phyloP scores from a whole-genome alignment of 2,888 invertebrate genomes.

The Drosophila nigricruria region DNA sequence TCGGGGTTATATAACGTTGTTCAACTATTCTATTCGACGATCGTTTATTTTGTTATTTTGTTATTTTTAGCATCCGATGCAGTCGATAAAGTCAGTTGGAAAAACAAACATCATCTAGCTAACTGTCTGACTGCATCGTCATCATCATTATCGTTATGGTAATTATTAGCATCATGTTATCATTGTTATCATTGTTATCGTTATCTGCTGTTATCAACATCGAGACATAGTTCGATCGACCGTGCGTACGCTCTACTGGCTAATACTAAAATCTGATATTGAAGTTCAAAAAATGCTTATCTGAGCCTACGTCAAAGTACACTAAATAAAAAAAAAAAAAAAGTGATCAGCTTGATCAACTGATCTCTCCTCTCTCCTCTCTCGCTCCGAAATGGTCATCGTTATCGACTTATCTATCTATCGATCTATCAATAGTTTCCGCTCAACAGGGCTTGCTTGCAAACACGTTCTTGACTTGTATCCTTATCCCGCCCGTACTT shows the following conservation, averaged over 20 bases:
- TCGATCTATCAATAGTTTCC: background rate
- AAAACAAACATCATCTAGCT: background rate
- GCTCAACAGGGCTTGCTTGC: background rate
- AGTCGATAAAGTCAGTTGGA: background rate
- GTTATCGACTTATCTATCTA: background rate
- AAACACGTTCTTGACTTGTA: slow-evolving; percentile 4
- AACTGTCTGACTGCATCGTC: slow-evolving; percentile 21
- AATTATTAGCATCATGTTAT: slow-evolving; percentile 9
- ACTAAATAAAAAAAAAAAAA: slow-evolving; percentile 23
- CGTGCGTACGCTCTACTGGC: slow-evolving; percentile 42
- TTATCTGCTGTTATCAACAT: slow-evolving; percentile 26
- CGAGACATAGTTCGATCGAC: slow-evolving; percentile 31
- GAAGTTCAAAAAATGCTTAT: slow-evolving; percentile 63
- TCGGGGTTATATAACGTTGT: background rate
- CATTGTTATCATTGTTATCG: slow-evolving; percentile 4
- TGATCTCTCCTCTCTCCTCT: no score
- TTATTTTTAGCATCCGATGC: slow-evolving; percentile 37
- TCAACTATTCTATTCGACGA: slow-evolving; percentile 18
- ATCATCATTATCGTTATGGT: slow-evolving; percentile 13
- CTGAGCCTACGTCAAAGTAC: slow-evolving; percentile 57
- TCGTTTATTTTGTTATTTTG: background rate
- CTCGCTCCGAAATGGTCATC: background rate
- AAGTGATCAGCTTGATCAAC: background rate
- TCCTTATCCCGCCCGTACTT: background rate
- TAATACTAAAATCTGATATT: slow-evolving; percentile 73